phyloP scores from a whole-genome alignment of 2,888 invertebrate species.

The Pinctada fucata region DNA sequence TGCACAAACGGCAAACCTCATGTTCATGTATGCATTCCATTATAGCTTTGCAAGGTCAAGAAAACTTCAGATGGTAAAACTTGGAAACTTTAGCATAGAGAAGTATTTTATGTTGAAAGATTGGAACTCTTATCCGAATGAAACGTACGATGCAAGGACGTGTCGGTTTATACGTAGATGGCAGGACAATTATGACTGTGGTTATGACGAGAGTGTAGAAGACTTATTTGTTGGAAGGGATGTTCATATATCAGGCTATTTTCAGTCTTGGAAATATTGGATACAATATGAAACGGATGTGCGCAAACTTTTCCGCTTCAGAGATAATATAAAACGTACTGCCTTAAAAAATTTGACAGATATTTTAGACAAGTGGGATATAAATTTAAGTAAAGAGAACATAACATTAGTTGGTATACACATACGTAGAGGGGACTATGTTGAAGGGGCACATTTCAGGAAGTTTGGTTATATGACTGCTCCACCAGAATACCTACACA shows the following conservation, averaged over 20 bases:
- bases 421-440: constrained; percentile 22
- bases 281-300: constrained; percentile 18
- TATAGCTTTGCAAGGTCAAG: constrained; percentile 13
- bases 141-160: not conserved
- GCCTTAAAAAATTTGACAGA: not conserved
- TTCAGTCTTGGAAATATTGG: constrained; percentile 33
- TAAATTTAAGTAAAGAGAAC: not conserved
- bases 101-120: not conserved
- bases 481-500: constrained; percentile 9
- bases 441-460: not conserved
- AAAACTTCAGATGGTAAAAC: not conserved
- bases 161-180: not conserved
- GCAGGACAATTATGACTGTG: constrained; percentile 24
- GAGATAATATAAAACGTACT: not conserved
- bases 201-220: constrained; percentile 11
- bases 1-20: constrained; percentile 22
- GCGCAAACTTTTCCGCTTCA: constrained; percentile 14
- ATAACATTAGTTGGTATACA: constrained; percentile 25
- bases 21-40: constrained; percentile 36
- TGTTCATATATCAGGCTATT: constrained; percentile 15
- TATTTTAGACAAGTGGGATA: constrained; percentile 1
- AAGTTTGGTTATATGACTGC: constrained; percentile 23
- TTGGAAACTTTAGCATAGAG: not conserved
- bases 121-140: not conserved
- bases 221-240: not conserved